Conservation (phyloP, 2,888 invertebrate genomes). For the Ichneumon xanthorius region DNA sequence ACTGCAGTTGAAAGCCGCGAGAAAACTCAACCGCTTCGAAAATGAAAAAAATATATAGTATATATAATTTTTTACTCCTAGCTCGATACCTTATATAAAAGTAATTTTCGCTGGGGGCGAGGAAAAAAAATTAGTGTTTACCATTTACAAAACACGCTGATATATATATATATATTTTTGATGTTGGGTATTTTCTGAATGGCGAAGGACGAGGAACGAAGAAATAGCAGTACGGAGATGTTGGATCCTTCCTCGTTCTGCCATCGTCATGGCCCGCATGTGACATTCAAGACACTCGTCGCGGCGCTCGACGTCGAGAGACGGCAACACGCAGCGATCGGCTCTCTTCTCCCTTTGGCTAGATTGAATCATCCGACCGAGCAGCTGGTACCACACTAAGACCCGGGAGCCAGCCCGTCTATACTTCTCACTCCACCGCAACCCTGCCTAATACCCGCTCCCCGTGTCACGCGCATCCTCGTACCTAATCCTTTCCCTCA, state of each 20-base stretch:
- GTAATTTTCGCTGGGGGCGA: too few relatives aligned
- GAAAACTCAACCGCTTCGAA: too few relatives aligned
- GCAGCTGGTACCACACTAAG: conserved; percentile 65
- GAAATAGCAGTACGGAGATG: conserved; percentile 38
- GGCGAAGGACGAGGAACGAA: conserved; percentile 37
- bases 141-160: too few relatives aligned
- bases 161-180: too few relatives aligned
- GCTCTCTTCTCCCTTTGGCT: conserved; percentile 41
- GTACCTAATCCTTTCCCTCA: conserved; percentile 30
- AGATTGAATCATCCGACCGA: conserved; percentile 67
- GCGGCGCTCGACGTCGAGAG: conserved; percentile 48
- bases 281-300: conserved; percentile 76
- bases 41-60: too few relatives aligned
- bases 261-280: conserved; percentile 73
- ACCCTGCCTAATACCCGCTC: conserved; percentile 11
- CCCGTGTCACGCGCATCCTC: conserved; percentile 36
- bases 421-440: not conserved
- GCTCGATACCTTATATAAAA: too few relatives aligned
- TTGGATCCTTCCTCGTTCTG: conserved; percentile 16
- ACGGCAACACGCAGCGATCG: conserved; percentile 22
- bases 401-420: not conserved
- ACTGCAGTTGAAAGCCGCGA: too few relatives aligned
- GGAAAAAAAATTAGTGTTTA: not conserved
- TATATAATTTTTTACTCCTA: too few relatives aligned
- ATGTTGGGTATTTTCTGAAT: not conserved